Conservation (phyloP, 2,888 invertebrate genomes). For the Agapetus fuscipes region DNA sequence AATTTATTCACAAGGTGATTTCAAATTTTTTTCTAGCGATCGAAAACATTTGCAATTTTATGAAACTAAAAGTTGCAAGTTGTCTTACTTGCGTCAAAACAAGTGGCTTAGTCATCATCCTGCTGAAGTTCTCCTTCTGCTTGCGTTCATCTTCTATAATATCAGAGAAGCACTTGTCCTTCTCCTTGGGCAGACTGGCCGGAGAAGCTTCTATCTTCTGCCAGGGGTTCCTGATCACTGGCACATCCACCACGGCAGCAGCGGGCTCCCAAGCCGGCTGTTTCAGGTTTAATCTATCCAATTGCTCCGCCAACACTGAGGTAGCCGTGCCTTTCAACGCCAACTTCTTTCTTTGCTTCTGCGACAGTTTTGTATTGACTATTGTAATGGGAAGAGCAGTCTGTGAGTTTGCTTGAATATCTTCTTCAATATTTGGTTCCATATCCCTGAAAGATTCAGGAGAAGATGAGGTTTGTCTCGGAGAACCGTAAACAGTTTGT, state of each 20-base stretch:
- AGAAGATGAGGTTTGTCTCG: conserved; percentile 20
- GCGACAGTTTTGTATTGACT: conserved; percentile 49
- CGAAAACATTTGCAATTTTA: no score
- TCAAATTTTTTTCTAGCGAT: no score
- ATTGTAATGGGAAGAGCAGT: conserved; percentile 35
- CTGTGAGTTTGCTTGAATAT: conserved; percentile 18
- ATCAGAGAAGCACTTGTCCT: conserved; percentile 38
- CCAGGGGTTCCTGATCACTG: conserved; percentile 30
- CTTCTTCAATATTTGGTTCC: conserved; percentile 1
- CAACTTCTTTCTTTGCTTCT: conserved; percentile 53
- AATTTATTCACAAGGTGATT: no score
- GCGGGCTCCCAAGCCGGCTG: conserved; percentile 9
- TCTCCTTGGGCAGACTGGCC: conserved; percentile 26
- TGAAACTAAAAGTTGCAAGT: no score
- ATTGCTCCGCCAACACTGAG: conserved; percentile 28
- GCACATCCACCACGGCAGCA: neutral
- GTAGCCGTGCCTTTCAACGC: conserved; percentile 37
- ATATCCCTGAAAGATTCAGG: conserved; percentile 28
- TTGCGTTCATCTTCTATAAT: conserved; percentile 67
- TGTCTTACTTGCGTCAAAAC: conserved; percentile 67
- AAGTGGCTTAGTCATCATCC: conserved; percentile 64
- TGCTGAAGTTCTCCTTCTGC: conserved; percentile 59
- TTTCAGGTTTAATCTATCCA: conserved; percentile 30
- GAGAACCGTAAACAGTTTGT: conserved; percentile 25
- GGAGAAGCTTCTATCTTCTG: conserved; percentile 40